A percentile compares a stretch with the other conserved stretches of the same genome.
Evolutionary conservation across 2,797 vertebrate genomes (phyloP).

Genomic region (Chromis chromis): DNA sequence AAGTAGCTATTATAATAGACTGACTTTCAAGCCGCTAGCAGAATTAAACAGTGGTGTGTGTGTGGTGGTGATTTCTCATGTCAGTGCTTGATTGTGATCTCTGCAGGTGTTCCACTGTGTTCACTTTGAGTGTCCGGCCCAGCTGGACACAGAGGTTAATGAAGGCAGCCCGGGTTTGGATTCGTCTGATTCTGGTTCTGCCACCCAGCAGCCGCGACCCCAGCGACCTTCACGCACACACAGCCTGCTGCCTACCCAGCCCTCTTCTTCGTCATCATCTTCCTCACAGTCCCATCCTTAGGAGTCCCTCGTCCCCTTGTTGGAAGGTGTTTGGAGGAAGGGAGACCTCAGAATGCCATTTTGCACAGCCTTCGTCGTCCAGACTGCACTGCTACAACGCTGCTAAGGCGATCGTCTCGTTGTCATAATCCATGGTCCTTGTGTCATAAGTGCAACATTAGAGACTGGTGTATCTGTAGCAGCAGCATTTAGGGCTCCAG

Average conservation of each 20-base stretch:
- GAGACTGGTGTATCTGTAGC: constrained; percentile 44
- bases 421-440: constrained; percentile 45
- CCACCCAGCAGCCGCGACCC: constrained; percentile 76
- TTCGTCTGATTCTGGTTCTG: constrained; percentile 57
- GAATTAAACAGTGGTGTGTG: background rate
- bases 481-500: constrained; percentile 47
- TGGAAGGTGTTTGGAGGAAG: constrained; percentile 26
- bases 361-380: constrained; percentile 74
- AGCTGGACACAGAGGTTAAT: constrained; percentile 86
- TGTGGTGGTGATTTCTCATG: background rate
- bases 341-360: constrained; percentile 58
- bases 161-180: constrained; percentile 86
- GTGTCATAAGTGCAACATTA: constrained; percentile 56
- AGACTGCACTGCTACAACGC: constrained; percentile 67
- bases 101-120: constrained; percentile 97
- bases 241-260: constrained; percentile 78
- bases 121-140: constrained; percentile 96
- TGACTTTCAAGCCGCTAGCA: background rate
- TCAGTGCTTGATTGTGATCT: background rate
- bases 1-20: too few species aligned
- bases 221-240: constrained; percentile 80
- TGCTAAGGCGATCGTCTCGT: constrained; percentile 61
- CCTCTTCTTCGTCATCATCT: constrained; percentile 59
- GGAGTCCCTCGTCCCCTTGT: constrained; percentile 3
- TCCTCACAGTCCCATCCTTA: constrained; percentile 72